phyloP scores from a whole-genome alignment of 2,113 vertebrate species.

The Ursus arctos region DNA sequence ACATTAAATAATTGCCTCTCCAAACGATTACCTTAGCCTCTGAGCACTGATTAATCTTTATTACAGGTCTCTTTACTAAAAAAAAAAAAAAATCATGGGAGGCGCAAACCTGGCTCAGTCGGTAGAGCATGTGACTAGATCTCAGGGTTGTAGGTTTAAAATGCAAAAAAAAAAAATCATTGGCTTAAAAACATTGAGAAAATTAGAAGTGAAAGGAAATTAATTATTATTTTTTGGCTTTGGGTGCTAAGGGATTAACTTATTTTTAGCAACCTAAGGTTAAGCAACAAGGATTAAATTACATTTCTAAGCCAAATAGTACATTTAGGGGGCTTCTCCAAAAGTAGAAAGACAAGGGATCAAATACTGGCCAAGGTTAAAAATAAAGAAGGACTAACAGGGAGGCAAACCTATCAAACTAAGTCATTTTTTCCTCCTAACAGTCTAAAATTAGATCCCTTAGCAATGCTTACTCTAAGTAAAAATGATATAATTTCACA shows the following conservation, averaged over 20 bases:
- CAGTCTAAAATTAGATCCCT: constrained; percentile 44
- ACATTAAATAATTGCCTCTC: background rate
- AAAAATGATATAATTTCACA: background rate
- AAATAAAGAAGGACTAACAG: background rate
- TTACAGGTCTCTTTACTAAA: background rate
- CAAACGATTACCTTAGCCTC: background rate
- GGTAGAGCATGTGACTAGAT: background rate
- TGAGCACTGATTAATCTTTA: constrained; percentile 5
- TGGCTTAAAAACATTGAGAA: constrained; percentile 29
- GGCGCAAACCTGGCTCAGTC: background rate
- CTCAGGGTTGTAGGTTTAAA: background rate
- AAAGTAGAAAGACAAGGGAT: background rate
- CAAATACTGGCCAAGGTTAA: background rate
- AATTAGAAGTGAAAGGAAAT: background rate
- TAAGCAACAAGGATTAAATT: background rate
- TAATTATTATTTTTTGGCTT: background rate
- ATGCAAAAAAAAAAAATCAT: background rate
- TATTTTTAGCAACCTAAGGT: constrained; percentile 35
- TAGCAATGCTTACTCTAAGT: background rate
- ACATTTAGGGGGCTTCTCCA: background rate
- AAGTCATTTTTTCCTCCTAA: constrained; percentile 15
- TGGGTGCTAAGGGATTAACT: background rate
- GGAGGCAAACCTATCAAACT: background rate
- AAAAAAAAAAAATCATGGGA: background rate
- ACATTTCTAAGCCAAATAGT: background rate